A percentile compares a stretch with the other conserved stretches of the same genome.
Evolutionary conservation across 2,888 invertebrate species (phyloP).

Genomic region (Tenthredo distinguenda): DNA sequence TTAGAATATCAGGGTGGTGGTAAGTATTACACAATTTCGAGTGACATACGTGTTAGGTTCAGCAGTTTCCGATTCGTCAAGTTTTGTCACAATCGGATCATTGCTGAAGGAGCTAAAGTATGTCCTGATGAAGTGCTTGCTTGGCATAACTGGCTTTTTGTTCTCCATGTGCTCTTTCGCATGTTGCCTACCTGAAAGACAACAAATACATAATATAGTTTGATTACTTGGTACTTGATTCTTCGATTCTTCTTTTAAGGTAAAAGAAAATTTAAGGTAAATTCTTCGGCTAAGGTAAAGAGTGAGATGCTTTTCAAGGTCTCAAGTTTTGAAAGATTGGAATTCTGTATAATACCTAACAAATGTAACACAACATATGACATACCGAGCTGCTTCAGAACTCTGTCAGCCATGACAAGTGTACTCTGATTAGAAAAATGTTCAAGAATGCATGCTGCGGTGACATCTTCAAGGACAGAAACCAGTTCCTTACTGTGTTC

Average conservation of each 20-base stretch:
- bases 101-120: slow-evolving; percentile 93
- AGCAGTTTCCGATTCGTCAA: slow-evolving; percentile 78
- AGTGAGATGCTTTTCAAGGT: neutral
- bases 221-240: slow-evolving; percentile 12
- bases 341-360: neutral
- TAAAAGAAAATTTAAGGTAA: too few species aligned
- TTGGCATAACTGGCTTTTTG: slow-evolving; percentile 88
- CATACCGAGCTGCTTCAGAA: slow-evolving; percentile 90
- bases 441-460: slow-evolving; percentile 95
- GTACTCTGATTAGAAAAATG: slow-evolving; percentile 91
- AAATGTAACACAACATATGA: slow-evolving; percentile 13
- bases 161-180: slow-evolving; percentile 87
- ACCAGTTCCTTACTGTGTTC: slow-evolving; percentile 90
- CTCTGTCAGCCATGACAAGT: slow-evolving; percentile 91
- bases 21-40: slow-evolving; percentile 23
- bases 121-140: slow-evolving; percentile 90
- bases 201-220: slow-evolving; percentile 39
- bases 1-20: slow-evolving; percentile 6
- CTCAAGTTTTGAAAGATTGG: neutral
- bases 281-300: neutral
- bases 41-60: slow-evolving; percentile 59
- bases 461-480: slow-evolving; percentile 93
- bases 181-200: slow-evolving; percentile 80
- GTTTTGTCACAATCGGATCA: slow-evolving; percentile 87
- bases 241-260: too few species aligned